Conservation (phyloP, 2,888 invertebrate species). For the Phengaris arion region DNA sequence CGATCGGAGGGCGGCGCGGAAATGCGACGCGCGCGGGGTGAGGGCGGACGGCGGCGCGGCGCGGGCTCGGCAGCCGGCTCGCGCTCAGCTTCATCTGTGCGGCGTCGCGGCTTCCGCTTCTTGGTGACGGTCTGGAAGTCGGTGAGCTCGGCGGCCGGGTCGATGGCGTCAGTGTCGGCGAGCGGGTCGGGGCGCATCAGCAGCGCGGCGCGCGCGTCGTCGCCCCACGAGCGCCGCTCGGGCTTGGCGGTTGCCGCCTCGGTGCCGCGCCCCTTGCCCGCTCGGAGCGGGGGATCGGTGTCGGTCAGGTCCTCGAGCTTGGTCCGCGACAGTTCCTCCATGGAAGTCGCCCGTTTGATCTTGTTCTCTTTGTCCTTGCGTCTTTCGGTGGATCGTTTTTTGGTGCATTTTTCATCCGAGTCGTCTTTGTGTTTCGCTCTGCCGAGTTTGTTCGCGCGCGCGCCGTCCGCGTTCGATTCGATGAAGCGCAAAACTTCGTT, state of each 20-base stretch:
- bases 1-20: slow-evolving; percentile 92
- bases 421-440: slow-evolving; percentile 68
- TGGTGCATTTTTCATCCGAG: slow-evolving; percentile 65
- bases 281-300: slow-evolving; percentile 76
- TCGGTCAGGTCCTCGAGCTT: slow-evolving; percentile 85
- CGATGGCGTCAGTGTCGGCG: slow-evolving; percentile 40
- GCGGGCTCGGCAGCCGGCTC: slow-evolving; percentile 41
- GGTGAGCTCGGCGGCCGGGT: slow-evolving; percentile 75
- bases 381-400: slow-evolving; percentile 75
- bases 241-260: slow-evolving; percentile 51
- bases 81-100: slow-evolving; percentile 67
- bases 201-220: slow-evolving; percentile 77
- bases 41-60: slow-evolving; percentile 70
- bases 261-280: slow-evolving; percentile 52
- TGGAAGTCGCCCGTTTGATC: slow-evolving; percentile 86
- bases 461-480: slow-evolving; percentile 79
- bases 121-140: slow-evolving; percentile 92
- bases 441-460: slow-evolving; percentile 57
- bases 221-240: slow-evolving; percentile 84
- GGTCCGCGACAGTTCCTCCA: slow-evolving; percentile 89
- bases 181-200: slow-evolving; percentile 41
- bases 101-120: slow-evolving; percentile 88
- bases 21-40: slow-evolving; percentile 48
- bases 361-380: slow-evolving; percentile 66
- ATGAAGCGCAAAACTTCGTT: slow-evolving; percentile 89